Percentiles rank a stretch among this genome's conserved stretches.
These are phyloP conservation scores for Lordiphosa andalusiaca DNA, from an alignment of 2,888 invertebrate species.

Conservation along the genomic window DNA sequence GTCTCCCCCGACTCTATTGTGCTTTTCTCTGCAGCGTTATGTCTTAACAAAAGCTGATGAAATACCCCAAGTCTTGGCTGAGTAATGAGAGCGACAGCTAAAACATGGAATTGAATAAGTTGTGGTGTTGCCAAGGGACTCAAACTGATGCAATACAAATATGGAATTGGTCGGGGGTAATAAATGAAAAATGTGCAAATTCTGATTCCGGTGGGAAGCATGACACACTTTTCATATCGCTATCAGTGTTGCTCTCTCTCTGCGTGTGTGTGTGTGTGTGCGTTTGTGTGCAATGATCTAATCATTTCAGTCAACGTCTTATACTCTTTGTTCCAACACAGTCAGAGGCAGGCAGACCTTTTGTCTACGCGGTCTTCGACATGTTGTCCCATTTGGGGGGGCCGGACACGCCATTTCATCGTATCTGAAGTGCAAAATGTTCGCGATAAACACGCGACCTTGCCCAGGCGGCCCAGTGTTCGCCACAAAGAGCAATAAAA, in stretches of 20 bases:
- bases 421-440: conserved; percentile 66
- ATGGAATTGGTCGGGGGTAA: too few relatives aligned
- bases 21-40: too few relatives aligned
- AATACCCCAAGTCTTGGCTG: too few relatives aligned
- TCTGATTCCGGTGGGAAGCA: too few relatives aligned
- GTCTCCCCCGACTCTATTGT: too few relatives aligned
- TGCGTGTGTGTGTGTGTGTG: conserved; percentile 6
- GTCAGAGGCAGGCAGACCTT: neutral
- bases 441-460: conserved; percentile 71
- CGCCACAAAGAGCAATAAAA: conserved; percentile 36
- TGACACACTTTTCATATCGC: conserved; percentile 1
- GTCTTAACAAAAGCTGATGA: too few relatives aligned
- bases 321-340: conserved; percentile 16
- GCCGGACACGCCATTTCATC: conserved; percentile 54
- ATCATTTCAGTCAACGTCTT: conserved; percentile 27
- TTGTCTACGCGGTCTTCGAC: conserved; percentile 12
- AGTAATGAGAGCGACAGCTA: too few relatives aligned
- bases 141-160: too few relatives aligned
- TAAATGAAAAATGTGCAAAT: too few relatives aligned
- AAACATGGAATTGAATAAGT: too few relatives aligned
- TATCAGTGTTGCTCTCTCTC: conserved; percentile 11
- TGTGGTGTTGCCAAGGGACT: too few relatives aligned
- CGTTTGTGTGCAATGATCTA: conserved; percentile 57
- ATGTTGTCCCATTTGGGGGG: conserved; percentile 9
- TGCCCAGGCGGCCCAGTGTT: conserved; percentile 40